These are phyloP conservation scores for Labeo catla DNA, from an alignment of 2,113 vertebrate species.

Conservation along the genomic window DNA sequence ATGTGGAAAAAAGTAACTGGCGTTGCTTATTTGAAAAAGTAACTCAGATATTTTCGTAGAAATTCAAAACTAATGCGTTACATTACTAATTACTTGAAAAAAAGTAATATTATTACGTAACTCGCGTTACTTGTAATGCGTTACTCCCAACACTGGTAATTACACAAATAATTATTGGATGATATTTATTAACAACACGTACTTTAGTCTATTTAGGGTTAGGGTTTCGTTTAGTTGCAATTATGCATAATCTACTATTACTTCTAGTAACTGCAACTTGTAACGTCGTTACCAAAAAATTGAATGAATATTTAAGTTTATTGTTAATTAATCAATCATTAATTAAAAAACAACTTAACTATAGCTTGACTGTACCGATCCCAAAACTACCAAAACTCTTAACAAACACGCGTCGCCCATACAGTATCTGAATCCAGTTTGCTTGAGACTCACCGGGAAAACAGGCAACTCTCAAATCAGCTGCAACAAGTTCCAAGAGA, in stretches of 20 bases:
- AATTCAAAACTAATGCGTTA: no score
- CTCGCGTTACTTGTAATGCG: no score
- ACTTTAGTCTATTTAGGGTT: neutral
- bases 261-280: neutral
- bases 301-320: neutral
- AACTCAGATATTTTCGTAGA: no score
- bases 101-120: no score
- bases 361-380: neutral
- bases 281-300: neutral
- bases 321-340: neutral
- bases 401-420: no score
- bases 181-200: neutral
- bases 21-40: no score
- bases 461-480: neutral
- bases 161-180: neutral
- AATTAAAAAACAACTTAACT: neutral
- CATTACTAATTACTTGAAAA: no score
- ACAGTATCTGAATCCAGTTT: neutral
- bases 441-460: neutral
- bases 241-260: neutral
- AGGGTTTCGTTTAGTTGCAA: neutral
- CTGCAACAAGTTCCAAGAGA: neutral
- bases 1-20: no score
- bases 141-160: no score
- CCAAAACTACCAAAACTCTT: neutral